Conservation (phyloP, 35 echinoderm and acorn worm species). For the Ptychodera flava region DNA sequence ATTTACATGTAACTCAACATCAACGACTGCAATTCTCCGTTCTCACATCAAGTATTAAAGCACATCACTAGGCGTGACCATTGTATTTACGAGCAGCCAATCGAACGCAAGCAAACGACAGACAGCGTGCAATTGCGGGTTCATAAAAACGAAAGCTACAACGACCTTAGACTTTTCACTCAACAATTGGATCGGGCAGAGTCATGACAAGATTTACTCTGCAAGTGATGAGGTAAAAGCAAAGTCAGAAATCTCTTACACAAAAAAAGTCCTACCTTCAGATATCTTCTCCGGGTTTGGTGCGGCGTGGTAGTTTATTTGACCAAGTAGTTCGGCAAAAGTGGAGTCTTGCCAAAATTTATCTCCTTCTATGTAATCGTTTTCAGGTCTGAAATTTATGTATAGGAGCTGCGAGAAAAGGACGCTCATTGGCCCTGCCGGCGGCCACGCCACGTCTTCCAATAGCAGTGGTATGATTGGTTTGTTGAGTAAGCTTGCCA, state of each 20-base stretch:
- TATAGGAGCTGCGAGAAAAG: constrained; percentile 96
- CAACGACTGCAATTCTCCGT: no score
- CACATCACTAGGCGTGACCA: no score
- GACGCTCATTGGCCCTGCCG: constrained; percentile 96
- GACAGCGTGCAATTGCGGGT: no score
- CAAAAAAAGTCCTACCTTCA: constrained; percentile 39
- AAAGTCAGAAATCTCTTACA: background rate
- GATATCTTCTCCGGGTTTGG: constrained; percentile 78
- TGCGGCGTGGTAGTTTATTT: constrained; percentile 70
- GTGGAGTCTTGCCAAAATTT: constrained; percentile 94
- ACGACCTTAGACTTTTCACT: no score
- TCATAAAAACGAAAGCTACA: no score
- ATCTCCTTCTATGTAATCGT: constrained; percentile 82
- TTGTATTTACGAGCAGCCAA: no score
- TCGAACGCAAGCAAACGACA: no score
- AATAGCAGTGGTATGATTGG: constrained; percentile 96
- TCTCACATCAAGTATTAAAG: no score
- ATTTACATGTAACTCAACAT: no score
- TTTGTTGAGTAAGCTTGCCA: constrained; percentile 94
- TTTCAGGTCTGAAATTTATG: constrained; percentile 79
- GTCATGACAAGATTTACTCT: no score
- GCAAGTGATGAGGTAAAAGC: no score
- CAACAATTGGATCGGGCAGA: no score
- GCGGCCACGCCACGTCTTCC: constrained; percentile 78
- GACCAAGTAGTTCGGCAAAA: constrained; percentile 72